Evolutionary conservation across 1,140 invertebrate species (phyloP).

Genomic region (Arion vulgaris): DNA sequence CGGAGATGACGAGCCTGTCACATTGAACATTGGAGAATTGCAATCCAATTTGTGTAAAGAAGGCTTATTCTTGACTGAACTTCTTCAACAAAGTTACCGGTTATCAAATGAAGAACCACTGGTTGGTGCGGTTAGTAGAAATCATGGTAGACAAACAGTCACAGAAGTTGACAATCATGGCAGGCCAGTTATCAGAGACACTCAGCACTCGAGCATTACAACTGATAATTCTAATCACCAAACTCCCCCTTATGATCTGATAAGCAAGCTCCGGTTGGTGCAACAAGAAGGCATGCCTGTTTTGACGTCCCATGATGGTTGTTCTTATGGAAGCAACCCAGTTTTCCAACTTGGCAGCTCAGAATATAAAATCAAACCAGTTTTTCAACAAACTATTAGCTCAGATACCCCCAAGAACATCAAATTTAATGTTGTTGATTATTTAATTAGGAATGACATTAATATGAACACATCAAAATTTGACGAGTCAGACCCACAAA

Average conservation of each 20-base stretch:
- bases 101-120: background rate
- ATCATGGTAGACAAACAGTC: background rate
- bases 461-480: background rate
- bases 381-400: background rate
- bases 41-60: background rate
- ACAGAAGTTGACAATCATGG: background rate
- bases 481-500: background rate
- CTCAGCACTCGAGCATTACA: background rate
- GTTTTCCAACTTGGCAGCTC: background rate
- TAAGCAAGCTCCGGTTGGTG: background rate
- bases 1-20: background rate
- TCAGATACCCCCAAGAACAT: background rate
- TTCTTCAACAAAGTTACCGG: background rate
- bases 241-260: background rate
- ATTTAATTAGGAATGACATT: background rate
- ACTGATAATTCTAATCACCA: background rate
- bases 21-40: background rate
- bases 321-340: background rate
- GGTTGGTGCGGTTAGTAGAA: background rate
- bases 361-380: background rate
- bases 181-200: background rate
- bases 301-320: background rate
- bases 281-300: background rate
- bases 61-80: background rate
- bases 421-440: background rate